Conservation (phyloP, 2,888 invertebrate species). For the Drosophila acutilabella region DNA sequence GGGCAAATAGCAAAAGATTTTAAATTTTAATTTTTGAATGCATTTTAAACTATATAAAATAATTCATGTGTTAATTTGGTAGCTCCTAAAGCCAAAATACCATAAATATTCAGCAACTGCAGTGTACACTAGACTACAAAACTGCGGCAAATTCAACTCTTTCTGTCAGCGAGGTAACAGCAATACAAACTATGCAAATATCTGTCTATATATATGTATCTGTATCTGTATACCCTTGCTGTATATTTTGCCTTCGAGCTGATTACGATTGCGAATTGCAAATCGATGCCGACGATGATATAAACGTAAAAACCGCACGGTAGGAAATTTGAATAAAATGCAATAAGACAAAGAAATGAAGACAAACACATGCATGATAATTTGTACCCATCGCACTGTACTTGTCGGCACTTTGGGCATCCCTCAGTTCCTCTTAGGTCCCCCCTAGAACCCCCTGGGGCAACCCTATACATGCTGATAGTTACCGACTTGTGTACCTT, state of each 20-base stretch:
- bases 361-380: slow-evolving; percentile 72
- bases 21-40: not conserved
- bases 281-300: slow-evolving; percentile 68
- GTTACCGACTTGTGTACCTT: slow-evolving; percentile 2
- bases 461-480: slow-evolving; percentile 6
- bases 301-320: slow-evolving; percentile 80
- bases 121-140: slow-evolving; percentile 37
- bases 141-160: slow-evolving; percentile 36
- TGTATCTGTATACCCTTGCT: slow-evolving; percentile 36
- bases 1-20: no score
- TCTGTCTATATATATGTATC: slow-evolving; percentile 13
- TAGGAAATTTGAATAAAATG: slow-evolving; percentile 82
- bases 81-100: not conserved
- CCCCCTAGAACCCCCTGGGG: not conserved
- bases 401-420: slow-evolving; percentile 72
- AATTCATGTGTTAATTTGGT: not conserved
- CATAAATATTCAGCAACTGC: slow-evolving; percentile 65
- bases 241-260: slow-evolving; percentile 61
- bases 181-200: slow-evolving; percentile 5
- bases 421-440: not conserved
- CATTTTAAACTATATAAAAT: not conserved
- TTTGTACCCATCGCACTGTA: slow-evolving; percentile 58
- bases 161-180: slow-evolving; percentile 39
- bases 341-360: slow-evolving; percentile 77
- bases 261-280: slow-evolving; percentile 81